Conservation (phyloP, 2,888 invertebrate species). For the Sminthurides aquaticus region DNA sequence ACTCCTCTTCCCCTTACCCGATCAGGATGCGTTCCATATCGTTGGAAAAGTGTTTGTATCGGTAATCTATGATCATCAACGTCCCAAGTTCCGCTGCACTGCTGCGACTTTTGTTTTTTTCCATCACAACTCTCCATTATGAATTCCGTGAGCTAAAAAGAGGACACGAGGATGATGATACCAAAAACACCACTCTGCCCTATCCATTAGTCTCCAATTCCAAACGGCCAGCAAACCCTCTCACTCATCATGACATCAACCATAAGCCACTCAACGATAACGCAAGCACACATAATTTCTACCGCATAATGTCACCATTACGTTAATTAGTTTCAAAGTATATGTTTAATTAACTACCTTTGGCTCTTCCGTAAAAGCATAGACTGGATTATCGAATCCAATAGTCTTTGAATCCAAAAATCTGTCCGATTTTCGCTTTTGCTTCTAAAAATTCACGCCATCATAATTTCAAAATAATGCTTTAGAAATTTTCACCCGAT, state of each 20-base stretch:
- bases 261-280: not conserved
- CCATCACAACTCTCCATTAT: conserved; percentile 14
- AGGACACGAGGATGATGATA: too few relatives aligned
- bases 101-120: conserved; percentile 14
- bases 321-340: too few relatives aligned
- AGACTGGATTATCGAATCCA: conserved; percentile 21
- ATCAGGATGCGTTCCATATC: conserved; percentile 30
- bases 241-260: not conserved
- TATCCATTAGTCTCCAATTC: too few relatives aligned
- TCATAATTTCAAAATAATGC: too few relatives aligned
- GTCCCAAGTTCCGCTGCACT: conserved; percentile 6
- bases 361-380: conserved; percentile 12
- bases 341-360: too few relatives aligned
- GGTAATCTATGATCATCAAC: conserved; percentile 34
- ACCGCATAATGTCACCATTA: too few relatives aligned
- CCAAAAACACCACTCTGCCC: too few relatives aligned
- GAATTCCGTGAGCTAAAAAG: conserved; percentile 19
- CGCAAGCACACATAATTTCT: too few relatives aligned
- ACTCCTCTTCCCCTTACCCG: conserved; percentile 8
- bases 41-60: conserved; percentile 21
- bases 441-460: too few relatives aligned
- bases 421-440: conserved; percentile 9
- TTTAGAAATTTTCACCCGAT: not conserved
- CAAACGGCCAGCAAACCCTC: not conserved
- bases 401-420: conserved; percentile 18